Base-by-base conservation (phyloP, 2,888 invertebrate species). In the Athrips mouffetella region DNA sequence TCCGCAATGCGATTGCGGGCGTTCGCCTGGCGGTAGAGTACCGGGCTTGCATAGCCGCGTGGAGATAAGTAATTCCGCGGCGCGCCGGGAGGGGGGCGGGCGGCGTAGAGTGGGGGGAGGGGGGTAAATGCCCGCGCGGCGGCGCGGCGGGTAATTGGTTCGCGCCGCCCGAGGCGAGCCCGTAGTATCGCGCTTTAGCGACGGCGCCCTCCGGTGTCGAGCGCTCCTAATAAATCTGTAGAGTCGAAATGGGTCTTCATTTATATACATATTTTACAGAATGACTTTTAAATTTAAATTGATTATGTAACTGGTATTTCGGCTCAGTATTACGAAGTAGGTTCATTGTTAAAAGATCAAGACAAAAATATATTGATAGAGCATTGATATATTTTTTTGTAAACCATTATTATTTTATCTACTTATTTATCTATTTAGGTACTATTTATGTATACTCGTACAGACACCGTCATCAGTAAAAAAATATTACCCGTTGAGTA, bases 161-260 rank as follows among this genome's bases (percentile, higher is more conserved):
- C 85, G 84, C 86, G 86, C 86, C 86, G 86, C 86, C 86, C 83
- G 86, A 86, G 85, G 87, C 85, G 81, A 85, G 84, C 86, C 83
- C 83, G 84, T 81, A 86, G 85, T 86, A 85, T 86, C 85, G 84
- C 86, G 86, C 86, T 87, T 87, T 87, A 86, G 86, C 83, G 85
- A 85, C 85, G 86, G 85, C 86, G 85, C 86, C 86, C 86, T 84
- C 85, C 85, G 85, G 85, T 85, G 86, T 83, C 79, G 82, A 76
- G 77, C 75, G 74, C 66, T 74, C 66, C 66, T 60, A 72, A 51
- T 37, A 58, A 53, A 50, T 27, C 45, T 7, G 48, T 76, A 58
- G 82, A 83, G 82, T 72, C 61, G 73, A 53, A 50, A 58, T 63
- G 55, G 45, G 42, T 40, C 44, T 55, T 59, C 41, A 58, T 60